A percentile compares a stretch with the other conserved stretches of the same genome.
phyloP scores from a whole-genome alignment of 2,113 vertebrate species.

The Siniperca knerii region DNA sequence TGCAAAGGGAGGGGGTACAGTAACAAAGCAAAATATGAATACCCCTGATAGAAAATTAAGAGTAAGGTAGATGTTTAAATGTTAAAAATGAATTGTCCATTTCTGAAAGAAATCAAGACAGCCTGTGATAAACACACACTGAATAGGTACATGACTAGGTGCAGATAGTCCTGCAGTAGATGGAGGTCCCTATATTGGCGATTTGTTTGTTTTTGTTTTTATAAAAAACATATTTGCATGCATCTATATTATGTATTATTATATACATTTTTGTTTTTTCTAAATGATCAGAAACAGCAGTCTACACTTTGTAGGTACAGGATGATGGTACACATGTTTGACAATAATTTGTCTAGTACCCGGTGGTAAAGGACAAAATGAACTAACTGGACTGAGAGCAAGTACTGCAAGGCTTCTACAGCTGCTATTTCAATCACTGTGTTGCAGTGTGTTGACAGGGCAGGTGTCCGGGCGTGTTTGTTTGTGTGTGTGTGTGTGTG shows the following conservation, averaged over 20 bases:
- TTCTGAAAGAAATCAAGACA: neutral
- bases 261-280: neutral
- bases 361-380: neutral
- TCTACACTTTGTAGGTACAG: neutral
- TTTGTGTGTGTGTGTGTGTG: neutral
- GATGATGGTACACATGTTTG: neutral
- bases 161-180: neutral
- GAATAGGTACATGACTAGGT: neutral
- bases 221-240: neutral
- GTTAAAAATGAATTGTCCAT: neutral
- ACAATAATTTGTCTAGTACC: no score
- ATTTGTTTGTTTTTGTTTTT: no score
- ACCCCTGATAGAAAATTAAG: neutral
- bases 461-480: neutral
- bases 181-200: neutral
- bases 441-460: neutral
- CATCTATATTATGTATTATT: no score
- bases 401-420: neutral
- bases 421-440: slow-evolving; percentile 13
- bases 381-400: slow-evolving; percentile 2
- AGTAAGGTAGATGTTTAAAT: neutral
- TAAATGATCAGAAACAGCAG: neutral
- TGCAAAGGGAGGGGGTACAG: no score
- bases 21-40: neutral
- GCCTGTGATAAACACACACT: no score